These are phyloP conservation scores for Gymnodraco acuticeps DNA, from an alignment of 2,797 vertebrate species.

Conservation along the genomic window DNA sequence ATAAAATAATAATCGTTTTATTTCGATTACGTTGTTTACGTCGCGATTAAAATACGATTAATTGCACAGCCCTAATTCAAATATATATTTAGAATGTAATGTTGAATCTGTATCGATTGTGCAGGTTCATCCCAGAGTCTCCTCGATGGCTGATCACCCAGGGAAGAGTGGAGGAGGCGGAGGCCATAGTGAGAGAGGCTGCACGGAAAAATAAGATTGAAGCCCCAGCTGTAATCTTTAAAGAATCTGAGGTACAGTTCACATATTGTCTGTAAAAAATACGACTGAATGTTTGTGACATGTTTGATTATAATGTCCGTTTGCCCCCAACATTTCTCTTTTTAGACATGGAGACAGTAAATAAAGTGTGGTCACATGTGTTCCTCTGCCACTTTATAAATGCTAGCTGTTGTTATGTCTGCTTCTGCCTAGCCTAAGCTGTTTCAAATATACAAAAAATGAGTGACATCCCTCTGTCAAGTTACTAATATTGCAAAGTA, in stretches of 20 bases:
- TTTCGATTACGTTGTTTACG: no score
- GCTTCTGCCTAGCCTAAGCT: no score
- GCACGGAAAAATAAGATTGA: slow-evolving; percentile 79
- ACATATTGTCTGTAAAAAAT: not conserved
- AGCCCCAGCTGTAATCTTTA: slow-evolving; percentile 80
- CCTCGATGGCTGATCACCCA: slow-evolving; percentile 84
- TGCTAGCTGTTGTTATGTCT: no score
- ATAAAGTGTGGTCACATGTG: not conserved
- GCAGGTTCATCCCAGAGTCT: slow-evolving; percentile 85
- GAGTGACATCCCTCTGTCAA: no score
- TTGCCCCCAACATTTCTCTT: not conserved
- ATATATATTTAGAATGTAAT: not conserved
- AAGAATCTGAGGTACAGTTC: slow-evolving; percentile 68
- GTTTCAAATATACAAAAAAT: no score
- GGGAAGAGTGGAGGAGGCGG: slow-evolving; percentile 79
- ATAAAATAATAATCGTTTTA: no score
- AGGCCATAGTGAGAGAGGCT: slow-evolving; percentile 79
- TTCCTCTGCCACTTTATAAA: no score
- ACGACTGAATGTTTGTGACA: no score
- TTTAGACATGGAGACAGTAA: not conserved
- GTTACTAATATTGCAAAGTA: no score
- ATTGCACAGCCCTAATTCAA: no score
- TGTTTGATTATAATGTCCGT: not conserved
- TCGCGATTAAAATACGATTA: no score
- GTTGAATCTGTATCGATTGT: not conserved